Evolutionary conservation across 2,113 vertebrate species (phyloP).

Genomic region (Nicator chloris): DNA sequence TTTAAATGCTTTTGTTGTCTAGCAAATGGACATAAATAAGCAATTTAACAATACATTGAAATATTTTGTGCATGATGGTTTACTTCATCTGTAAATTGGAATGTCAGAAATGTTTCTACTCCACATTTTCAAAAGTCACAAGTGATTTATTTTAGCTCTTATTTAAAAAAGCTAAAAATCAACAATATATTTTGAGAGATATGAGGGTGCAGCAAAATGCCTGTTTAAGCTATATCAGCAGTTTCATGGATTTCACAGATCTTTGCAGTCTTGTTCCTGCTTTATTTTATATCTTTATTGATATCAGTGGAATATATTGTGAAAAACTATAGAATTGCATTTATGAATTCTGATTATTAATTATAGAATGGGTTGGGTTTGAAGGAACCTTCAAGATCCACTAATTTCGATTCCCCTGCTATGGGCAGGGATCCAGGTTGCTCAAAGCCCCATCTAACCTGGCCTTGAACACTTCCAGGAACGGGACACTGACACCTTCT

Average conservation of each 20-base stretch:
- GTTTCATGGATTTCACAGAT: background rate
- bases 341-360: background rate
- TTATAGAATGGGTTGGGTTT: background rate
- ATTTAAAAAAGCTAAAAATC: background rate
- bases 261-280: background rate
- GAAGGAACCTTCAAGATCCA: background rate
- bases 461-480: background rate
- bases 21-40: background rate
- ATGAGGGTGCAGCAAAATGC: background rate
- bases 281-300: background rate
- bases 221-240: background rate
- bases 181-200: background rate
- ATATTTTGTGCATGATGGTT: background rate
- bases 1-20: background rate
- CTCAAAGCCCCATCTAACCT: background rate
- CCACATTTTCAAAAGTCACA: background rate
- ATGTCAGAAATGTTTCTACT: background rate
- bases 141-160: background rate
- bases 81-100: background rate
- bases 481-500: background rate
- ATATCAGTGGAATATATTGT: background rate
- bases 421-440: background rate
- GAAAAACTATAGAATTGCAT: background rate
- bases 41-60: slow-evolving; percentile 1
- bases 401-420: background rate